These are phyloP conservation scores for Sinodicranocentrus sp. DNA, from an alignment of 2,888 invertebrate species.

Conservation along the genomic window DNA sequence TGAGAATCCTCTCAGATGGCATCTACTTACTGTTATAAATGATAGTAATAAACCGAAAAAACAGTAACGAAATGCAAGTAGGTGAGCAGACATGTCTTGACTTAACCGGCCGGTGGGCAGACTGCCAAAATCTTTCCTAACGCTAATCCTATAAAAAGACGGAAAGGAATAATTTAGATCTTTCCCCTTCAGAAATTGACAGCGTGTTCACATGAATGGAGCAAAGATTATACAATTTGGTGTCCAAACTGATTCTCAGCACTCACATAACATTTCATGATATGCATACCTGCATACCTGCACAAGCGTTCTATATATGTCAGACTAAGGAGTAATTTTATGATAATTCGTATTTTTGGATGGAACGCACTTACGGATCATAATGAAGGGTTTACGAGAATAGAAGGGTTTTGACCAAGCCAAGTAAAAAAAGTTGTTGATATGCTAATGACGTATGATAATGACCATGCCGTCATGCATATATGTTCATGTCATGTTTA, in stretches of 20 bases:
- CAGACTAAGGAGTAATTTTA: conserved; percentile 19
- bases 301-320: conserved; percentile 8
- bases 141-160: conserved; percentile 25
- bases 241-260: too few species aligned
- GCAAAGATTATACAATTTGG: too few species aligned
- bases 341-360: conserved; percentile 28
- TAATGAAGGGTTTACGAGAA: too few species aligned
- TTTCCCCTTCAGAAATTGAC: conserved; percentile 40
- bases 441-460: conserved; percentile 60
- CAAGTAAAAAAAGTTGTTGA: conserved; percentile 48
- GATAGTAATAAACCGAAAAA: not conserved
- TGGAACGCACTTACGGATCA: too few species aligned
- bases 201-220: too few species aligned
- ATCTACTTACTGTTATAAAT: conserved; percentile 22
- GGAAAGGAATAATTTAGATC: conserved; percentile 32
- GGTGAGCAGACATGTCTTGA: conserved; percentile 1
- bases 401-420: conserved; percentile 38
- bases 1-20: conserved; percentile 15
- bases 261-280: too few species aligned
- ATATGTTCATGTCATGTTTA: too few species aligned
- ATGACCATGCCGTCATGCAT: conserved; percentile 52
- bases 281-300: too few species aligned
- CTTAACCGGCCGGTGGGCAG: conserved; percentile 44
- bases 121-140: conserved; percentile 36
- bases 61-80: conserved; percentile 16